Evolutionary conservation across 1,140 invertebrate species (phyloP), one percentile per base, ranked within the genome.

Genomic region (Semibalanus balanoides): DNA sequence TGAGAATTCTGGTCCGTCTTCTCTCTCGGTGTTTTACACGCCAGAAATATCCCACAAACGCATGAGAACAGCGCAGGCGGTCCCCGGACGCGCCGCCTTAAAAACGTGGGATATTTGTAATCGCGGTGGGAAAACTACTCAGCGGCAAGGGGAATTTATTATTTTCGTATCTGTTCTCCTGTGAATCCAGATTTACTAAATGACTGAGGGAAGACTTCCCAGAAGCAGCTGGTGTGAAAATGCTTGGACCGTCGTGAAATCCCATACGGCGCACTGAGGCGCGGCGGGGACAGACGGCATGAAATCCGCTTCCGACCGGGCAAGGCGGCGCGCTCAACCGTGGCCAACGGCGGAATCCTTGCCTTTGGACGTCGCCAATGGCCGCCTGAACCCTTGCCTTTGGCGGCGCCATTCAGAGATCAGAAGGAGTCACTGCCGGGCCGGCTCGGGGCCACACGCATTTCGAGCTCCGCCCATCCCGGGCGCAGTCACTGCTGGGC

Each of bases 151-250:
- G 51, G 51, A 64, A 64, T 64, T 64, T 64, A 64, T 64, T 64
- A 64, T 64, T 64, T 64, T 64, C 51, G 51, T 64, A 64, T 64
- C 51, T 64, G 51, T 64, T 64, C 51, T 64, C 51, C 22, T 64
- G 51, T 64, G 51, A 64, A 64, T 64, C 51, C 51, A 64, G 51
- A 64, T 64, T 64, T 64, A 64, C 51, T 25, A 64, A 64, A 64
- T 64, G 51, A 64, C 51, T 64, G 51, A 64, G 22, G 51, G 51
- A 64, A 64, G 22, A 64, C 51, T 64, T 64, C 51, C 51, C 51
- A 64, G 22, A 11, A 64, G 22, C 51, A 64, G 51, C 51, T 64
- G 51, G 51, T 64, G 51, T 64, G 51, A 64, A 64, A 64, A 64
- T 25, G 22, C 51, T 14, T 22, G 14, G 51, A 22, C 51, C 11